Evolutionary conservation across 30 jellyfish, hydroid and myxozoan genomes (phyloP), one percentile per base, ranked within the genome.

Genomic region (Pelagia noctiluca): DNA sequence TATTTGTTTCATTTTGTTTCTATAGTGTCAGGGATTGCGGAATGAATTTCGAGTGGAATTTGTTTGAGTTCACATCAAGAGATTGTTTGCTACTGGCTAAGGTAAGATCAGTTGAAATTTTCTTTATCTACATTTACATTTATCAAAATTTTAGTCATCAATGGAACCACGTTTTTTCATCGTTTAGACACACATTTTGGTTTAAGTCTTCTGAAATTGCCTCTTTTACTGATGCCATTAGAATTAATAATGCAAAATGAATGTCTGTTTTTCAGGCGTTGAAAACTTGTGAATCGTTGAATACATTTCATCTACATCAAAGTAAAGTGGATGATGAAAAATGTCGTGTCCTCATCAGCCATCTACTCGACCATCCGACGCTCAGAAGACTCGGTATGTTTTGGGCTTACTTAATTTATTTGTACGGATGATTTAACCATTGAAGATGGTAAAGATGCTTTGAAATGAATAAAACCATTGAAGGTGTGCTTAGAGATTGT

Each of bases 41-140:
- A 25, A 94, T 94, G 99, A 94, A 94, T 57, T 94, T 94, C 57
- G 99, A 94, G 70, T 94, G 99, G 99, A 84, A 78, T 36, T 79
- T 94, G 12, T 94, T 94, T 46, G 99, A 94, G 53, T 94, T 94
- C 69, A 94, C 99, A 0, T 57, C 87, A 2, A 74, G 91, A 33
- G 97, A 88, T 73, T 94, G 99, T 64, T 47, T 83, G 50, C 82
- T 88, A 57, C 84, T 94, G 63, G 94, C 97, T 2, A 88, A 94
- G 95, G 97, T 88, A 83, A 68, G 89, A 65, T 0, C 22, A 19
- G 63, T 32, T 24, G 1, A 31, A 18, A 31, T 8, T 31, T 34
- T 65, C 28, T 32, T 30, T 1, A 37, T 60, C 37, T 32, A n/a
- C 34, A 12, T 3, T 3, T 16, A 23, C 36, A 19, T 26, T 50